Conservation (phyloP, 2,113 vertebrate species). For the Otis tarda region DNA sequence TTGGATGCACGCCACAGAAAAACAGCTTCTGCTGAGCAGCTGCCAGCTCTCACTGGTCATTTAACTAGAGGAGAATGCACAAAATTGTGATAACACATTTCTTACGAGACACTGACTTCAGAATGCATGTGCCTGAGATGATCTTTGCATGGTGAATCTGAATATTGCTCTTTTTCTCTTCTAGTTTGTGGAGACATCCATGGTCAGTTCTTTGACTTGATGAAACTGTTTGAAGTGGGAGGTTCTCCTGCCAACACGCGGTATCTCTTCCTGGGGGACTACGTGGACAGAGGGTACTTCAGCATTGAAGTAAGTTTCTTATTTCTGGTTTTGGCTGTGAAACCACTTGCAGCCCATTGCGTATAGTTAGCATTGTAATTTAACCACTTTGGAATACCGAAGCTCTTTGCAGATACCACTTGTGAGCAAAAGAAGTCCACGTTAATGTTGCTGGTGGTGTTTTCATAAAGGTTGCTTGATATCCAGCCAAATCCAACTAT, state of each 20-base stretch:
- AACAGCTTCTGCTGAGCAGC: neutral
- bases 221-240: conserved; percentile 99
- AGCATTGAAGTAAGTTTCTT: conserved; percentile 94
- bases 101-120: neutral
- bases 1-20: neutral
- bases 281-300: conserved; percentile 99
- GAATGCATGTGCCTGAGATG: neutral
- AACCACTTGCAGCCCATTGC: neutral
- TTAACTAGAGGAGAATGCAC: neutral
- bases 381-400: neutral
- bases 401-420: neutral
- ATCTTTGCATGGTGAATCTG: neutral
- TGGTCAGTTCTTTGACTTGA: conserved; percentile 98
- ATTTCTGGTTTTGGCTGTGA: neutral
- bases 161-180: conserved; percentile 45
- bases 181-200: conserved; percentile 98
- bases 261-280: conserved; percentile 99
- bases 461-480: neutral
- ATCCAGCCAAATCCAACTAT: neutral
- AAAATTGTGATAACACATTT: neutral
- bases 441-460: neutral
- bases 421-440: neutral
- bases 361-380: neutral
- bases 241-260: conserved; percentile 96
- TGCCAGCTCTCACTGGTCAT: neutral